Conservation (phyloP, 2,797 vertebrate species). For the Alauda arvensis region DNA sequence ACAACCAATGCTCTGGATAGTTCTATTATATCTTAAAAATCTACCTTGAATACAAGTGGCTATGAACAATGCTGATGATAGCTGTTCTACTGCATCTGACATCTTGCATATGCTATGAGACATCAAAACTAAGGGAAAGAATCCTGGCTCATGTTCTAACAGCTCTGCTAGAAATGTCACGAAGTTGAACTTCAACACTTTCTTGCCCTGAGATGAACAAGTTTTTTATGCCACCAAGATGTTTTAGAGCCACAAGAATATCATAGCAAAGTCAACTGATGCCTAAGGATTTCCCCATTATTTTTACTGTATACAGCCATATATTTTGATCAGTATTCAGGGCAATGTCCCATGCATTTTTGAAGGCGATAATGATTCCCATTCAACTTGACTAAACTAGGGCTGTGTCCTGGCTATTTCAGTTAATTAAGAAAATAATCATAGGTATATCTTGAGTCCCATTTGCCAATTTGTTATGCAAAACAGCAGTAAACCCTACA, state of each 20-base stretch:
- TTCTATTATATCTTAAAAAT: background rate
- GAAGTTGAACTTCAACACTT: background rate
- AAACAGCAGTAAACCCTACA: background rate
- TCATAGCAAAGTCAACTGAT: background rate
- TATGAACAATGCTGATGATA: background rate
- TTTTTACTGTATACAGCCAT: background rate
- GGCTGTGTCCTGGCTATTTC: background rate
- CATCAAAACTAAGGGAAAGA: background rate
- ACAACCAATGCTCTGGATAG: background rate
- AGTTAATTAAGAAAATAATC: background rate
- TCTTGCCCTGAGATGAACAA: background rate
- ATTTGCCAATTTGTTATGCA: background rate
- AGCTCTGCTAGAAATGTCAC: background rate
- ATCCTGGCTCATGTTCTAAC: background rate
- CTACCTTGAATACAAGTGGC: background rate
- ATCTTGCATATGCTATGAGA: background rate
- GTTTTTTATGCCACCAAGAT: background rate
- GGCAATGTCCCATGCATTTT: background rate
- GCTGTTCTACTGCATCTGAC: background rate
- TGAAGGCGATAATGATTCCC: background rate
- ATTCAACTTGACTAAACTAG: background rate
- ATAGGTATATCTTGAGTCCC: background rate
- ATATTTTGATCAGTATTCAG: background rate
- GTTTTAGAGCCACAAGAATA: background rate
- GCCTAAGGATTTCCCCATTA: background rate